Evolutionary conservation across 2,113 vertebrate species (phyloP).

Genomic region (human (Homo sapiens)): GRCh38 chr16:27863501-27864000

Average conservation of each 20-base stretch:
- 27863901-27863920: neutral
- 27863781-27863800: neutral
- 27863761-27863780: neutral
- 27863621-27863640: neutral
- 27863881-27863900: neutral
- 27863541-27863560: slow-evolving; percentile 22
- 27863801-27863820: neutral
- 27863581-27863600: neutral
- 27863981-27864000: neutral
- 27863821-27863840: neutral
- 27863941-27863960: neutral
- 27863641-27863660: neutral
- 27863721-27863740: neutral
- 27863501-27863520: neutral
- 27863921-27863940: neutral
- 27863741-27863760: neutral
- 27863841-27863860: neutral
- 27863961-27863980: neutral
- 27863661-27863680: neutral
- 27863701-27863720: neutral
- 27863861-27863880: neutral
- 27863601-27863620: neutral
- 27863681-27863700: neutral
- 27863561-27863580: neutral
- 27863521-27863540: neutral